Evolutionary conservation across 2,113 vertebrate genomes (phyloP).

Genomic region (Onychostruthus taczanowskii): DNA sequence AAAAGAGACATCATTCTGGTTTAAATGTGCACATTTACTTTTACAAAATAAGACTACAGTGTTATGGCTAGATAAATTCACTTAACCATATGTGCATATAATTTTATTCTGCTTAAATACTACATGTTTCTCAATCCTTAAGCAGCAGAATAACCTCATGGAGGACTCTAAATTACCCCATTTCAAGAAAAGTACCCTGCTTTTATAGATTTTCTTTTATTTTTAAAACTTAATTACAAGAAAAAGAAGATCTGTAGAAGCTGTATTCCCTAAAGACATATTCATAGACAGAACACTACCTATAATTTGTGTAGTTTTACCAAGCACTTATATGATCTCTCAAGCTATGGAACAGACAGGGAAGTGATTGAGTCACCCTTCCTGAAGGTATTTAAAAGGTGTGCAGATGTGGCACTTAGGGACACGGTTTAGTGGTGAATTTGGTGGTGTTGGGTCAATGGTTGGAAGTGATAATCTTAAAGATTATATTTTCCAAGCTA

Average conservation of each 20-base stretch:
- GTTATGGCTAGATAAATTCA: slow-evolving; percentile 22
- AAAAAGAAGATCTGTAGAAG: neutral
- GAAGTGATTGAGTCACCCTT: neutral
- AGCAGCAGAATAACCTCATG: neutral
- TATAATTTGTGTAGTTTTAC: neutral
- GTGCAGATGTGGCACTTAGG: neutral
- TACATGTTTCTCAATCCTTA: neutral
- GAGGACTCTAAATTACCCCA: neutral
- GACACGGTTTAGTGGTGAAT: neutral
- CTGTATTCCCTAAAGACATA: neutral
- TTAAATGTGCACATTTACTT: slow-evolving; percentile 15
- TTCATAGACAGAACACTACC: neutral
- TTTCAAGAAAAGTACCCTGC: neutral
- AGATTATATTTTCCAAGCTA: neutral
- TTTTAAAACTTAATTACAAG: neutral
- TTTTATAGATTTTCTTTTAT: neutral
- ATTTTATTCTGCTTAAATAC: neutral
- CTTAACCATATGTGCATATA: slow-evolving; percentile 38
- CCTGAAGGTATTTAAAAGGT: neutral
- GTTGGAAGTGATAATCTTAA: too few relatives aligned
- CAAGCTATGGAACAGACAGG: neutral
- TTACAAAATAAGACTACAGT: neutral
- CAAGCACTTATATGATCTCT: neutral
- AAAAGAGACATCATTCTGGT: neutral
- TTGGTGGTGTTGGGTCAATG: neutral